Conservation (phyloP, 2,888 invertebrate species). For the Cylloceria caligata region DNA sequence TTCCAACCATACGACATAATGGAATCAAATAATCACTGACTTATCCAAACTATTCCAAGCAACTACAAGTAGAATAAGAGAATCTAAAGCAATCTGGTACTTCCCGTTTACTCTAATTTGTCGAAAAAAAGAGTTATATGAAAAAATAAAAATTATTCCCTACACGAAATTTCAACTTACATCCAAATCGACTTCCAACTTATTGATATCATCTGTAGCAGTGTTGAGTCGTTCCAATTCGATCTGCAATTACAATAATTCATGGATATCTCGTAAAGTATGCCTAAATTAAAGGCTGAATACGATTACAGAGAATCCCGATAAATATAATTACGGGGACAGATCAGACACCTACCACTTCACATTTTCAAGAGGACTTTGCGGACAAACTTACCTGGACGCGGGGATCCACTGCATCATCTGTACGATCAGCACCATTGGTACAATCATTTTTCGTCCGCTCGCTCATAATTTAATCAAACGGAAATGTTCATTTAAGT, state of each 20-base stretch:
- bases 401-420: conserved; percentile 92
- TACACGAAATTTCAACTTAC: conserved; percentile 84
- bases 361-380: conserved; percentile 72
- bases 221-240: conserved; percentile 96
- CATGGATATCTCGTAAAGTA: conserved; percentile 1
- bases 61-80: neutral
- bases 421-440: conserved; percentile 79
- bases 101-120: neutral
- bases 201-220: conserved; percentile 96
- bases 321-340: conserved; percentile 66
- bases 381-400: conserved; percentile 89
- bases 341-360: conserved; percentile 70
- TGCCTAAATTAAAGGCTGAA: neutral
- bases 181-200: conserved; percentile 95
- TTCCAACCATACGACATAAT: neutral
- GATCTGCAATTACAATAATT: conserved; percentile 85
- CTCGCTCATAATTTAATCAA: conserved; percentile 74
- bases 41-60: too few species aligned
- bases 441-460: conserved; percentile 74
- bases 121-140: neutral
- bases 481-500: conserved; percentile 75
- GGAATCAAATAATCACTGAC: neutral
- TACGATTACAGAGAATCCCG: neutral
- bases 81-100: too few species aligned
- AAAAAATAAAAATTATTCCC: neutral